Conservation (phyloP, 2,797 vertebrate genomes). For the Pteropus rufus region DNA sequence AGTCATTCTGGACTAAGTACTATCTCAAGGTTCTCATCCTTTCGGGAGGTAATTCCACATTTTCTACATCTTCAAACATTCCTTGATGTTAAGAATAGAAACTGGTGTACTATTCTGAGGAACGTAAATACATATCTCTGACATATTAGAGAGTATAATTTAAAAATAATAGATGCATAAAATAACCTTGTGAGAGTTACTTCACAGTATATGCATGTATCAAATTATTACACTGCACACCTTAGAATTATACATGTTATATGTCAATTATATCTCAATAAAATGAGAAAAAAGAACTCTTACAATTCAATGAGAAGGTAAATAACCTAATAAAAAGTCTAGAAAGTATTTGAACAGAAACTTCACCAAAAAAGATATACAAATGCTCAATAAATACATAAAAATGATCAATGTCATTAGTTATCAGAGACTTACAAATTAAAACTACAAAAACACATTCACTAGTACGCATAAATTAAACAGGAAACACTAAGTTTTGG, state of each 20-base stretch:
- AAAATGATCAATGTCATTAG: neutral
- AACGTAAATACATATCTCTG: neutral
- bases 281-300: neutral
- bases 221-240: neutral
- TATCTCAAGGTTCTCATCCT: neutral
- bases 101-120: neutral
- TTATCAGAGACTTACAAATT: neutral
- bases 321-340: neutral
- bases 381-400: neutral
- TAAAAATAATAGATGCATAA: neutral
- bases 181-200: neutral
- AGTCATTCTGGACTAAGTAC: neutral
- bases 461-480: neutral
- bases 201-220: neutral
- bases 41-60: neutral
- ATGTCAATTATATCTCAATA: neutral
- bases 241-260: neutral
- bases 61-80: neutral
- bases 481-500: neutral
- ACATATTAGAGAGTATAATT: neutral
- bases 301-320: neutral
- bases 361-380: neutral
- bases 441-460: neutral
- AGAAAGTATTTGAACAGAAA: neutral
- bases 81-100: neutral